Percentiles rank a stretch among this genome's conserved stretches.
These are phyloP conservation scores for Lithobates pipiens DNA, from an alignment of 2,797 vertebrate species.

Conservation along the genomic window DNA sequence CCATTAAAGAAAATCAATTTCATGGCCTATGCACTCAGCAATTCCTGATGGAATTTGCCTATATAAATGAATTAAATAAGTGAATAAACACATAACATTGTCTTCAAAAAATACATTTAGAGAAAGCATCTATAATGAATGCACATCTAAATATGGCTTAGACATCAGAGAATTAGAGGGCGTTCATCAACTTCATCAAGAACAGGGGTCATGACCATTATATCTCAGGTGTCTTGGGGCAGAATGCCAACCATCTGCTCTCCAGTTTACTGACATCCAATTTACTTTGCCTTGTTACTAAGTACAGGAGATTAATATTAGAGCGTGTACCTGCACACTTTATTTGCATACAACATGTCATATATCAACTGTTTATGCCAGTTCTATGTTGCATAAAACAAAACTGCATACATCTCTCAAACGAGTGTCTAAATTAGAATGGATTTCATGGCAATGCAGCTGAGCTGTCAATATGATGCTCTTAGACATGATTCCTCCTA, in stretches of 20 bases:
- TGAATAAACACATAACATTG: neutral
- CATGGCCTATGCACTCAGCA: neutral
- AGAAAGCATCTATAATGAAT: neutral
- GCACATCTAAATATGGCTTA: constrained; percentile 11
- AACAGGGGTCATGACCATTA: constrained; percentile 30
- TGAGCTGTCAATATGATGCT: constrained; percentile 70
- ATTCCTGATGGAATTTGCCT: neutral
- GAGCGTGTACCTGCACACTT: constrained; percentile 11
- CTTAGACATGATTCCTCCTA: constrained; percentile 65
- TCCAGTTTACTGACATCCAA: constrained; percentile 10
- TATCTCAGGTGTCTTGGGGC: constrained; percentile 9
- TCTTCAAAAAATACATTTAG: neutral
- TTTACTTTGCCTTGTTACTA: constrained; percentile 44
- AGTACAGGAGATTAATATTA: constrained; percentile 58
- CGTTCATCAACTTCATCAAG: constrained; percentile 4
- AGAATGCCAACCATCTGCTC: constrained; percentile 47
- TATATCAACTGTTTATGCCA: constrained; percentile 54
- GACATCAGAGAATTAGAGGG: constrained; percentile 11
- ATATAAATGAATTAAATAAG: neutral
- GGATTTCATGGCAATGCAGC: constrained; percentile 69
- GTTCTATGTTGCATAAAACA: constrained; percentile 46
- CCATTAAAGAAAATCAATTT: neutral
- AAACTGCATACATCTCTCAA: constrained; percentile 56
- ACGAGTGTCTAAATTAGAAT: constrained; percentile 65
- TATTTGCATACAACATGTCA: constrained; percentile 49